Evolutionary conservation across 1,140 invertebrate genomes (phyloP).

Genomic region (Micrasema longulum): DNA sequence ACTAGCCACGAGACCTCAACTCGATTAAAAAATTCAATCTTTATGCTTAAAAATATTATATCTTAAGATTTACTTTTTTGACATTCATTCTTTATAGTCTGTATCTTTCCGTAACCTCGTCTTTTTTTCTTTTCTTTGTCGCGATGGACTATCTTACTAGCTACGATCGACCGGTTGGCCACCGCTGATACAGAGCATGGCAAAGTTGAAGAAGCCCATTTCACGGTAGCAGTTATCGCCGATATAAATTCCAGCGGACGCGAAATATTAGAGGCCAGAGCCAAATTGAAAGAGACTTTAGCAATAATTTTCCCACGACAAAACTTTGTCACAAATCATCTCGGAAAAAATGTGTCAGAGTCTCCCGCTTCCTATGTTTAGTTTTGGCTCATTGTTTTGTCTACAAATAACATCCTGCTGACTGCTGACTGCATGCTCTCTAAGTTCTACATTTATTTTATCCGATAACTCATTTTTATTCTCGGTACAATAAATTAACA

Average conservation of each 20-base stretch:
- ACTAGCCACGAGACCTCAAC: too few species aligned
- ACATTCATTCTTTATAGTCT: too few species aligned
- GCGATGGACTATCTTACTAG: too few species aligned
- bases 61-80: too few species aligned
- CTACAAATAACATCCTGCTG: constrained; percentile 40
- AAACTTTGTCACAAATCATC: constrained; percentile 50
- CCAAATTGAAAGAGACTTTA: constrained; percentile 54
- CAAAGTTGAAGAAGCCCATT: constrained; percentile 31
- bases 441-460: constrained; percentile 22
- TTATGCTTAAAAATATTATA: too few species aligned
- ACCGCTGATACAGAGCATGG: too few species aligned
- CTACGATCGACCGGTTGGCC: too few species aligned
- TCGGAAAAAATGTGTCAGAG: constrained; percentile 45
- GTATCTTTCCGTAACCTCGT: too few species aligned
- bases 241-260: constrained; percentile 41
- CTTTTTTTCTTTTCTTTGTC: too few species aligned
- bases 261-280: constrained; percentile 46
- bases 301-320: constrained; percentile 44
- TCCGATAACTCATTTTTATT: constrained; percentile 39
- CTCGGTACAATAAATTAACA: neutral
- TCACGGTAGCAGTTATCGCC: constrained; percentile 34
- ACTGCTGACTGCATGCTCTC: constrained; percentile 32
- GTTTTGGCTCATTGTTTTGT: constrained; percentile 42
- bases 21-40: too few species aligned
- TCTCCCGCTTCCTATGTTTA: constrained; percentile 35